Evolutionary conservation across 2,888 invertebrate species (phyloP).

Genomic region (Mycogona germanica): DNA sequence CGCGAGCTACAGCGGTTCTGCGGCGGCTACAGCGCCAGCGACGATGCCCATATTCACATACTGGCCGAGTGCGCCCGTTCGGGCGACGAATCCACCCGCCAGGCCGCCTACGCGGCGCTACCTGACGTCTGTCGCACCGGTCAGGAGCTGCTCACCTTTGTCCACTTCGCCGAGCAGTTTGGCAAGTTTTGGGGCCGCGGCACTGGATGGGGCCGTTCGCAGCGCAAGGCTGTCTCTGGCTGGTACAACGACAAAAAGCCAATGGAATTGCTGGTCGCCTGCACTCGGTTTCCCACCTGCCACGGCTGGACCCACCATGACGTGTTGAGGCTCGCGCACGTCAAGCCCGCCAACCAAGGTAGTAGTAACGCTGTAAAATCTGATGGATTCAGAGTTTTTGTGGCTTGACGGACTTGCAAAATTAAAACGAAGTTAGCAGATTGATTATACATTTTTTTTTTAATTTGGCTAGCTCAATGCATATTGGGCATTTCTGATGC

Average conservation of each 20-base stretch:
- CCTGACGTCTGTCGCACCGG: conserved; percentile 47
- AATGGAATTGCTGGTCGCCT: conserved; percentile 47
- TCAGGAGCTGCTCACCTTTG: conserved; percentile 50
- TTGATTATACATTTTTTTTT: too few species aligned
- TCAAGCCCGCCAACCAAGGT: conserved; percentile 29
- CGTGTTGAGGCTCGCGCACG: conserved; percentile 40
- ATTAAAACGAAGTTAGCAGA: too few species aligned
- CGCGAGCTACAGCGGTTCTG: neutral
- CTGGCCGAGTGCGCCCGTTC: conserved; percentile 46
- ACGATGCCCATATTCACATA: conserved; percentile 46
- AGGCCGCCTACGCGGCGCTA: conserved; percentile 43
- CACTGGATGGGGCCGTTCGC: conserved; percentile 47
- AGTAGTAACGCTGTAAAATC: too few species aligned
- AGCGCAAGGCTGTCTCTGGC: conserved; percentile 46
- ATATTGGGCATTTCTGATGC: too few species aligned
- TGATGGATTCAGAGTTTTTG: too few species aligned
- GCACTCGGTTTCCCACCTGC: conserved; percentile 48
- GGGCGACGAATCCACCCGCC: conserved; percentile 37
- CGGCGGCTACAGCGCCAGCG: neutral
- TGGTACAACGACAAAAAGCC: conserved; percentile 54
- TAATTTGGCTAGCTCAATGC: too few species aligned
- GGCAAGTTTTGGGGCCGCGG: conserved; percentile 25
- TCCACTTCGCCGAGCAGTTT: conserved; percentile 44
- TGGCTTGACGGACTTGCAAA: neutral
- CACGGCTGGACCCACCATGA: conserved; percentile 61